phyloP scores from a whole-genome alignment of 2,113 vertebrate genomes.

The Aix galericulata region DNA sequence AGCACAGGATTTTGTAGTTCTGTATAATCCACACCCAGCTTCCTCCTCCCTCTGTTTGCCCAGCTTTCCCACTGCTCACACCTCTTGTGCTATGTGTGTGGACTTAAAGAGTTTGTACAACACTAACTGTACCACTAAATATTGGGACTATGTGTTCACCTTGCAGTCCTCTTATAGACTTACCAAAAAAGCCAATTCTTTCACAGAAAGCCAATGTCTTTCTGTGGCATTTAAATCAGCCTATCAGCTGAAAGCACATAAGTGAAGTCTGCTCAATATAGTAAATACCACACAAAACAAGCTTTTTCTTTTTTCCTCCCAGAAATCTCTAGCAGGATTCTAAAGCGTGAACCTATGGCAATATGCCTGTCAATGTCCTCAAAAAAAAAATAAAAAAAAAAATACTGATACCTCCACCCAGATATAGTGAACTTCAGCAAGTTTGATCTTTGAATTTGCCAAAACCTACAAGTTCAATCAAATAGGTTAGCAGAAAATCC shows the following conservation, averaged over 20 bases:
- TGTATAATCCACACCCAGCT: neutral
- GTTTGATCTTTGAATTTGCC: neutral
- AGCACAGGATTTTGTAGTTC: neutral
- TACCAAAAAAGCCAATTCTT: neutral
- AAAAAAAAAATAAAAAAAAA: neutral
- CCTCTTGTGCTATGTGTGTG: neutral
- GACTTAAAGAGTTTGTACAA: slow-evolving; percentile 5
- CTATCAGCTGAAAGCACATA: neutral
- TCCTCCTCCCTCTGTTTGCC: neutral
- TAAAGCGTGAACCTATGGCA: neutral
- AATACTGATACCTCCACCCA: neutral
- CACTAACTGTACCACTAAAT: neutral
- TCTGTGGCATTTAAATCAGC: slow-evolving; percentile 6
- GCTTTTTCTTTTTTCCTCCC: slow-evolving; percentile 8
- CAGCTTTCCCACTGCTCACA: neutral
- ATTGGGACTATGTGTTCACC: slow-evolving; percentile 7
- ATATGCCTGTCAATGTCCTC: neutral
- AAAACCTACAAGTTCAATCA: neutral
- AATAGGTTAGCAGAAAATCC: neutral
- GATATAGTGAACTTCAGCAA: neutral
- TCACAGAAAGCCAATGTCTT: neutral
- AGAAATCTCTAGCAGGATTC: slow-evolving; percentile 15
- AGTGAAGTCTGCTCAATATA: slow-evolving; percentile 4
- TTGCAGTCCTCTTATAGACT: neutral
- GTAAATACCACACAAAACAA: neutral